Evolutionary conservation across 2,113 vertebrate species (phyloP).

Genomic region (Notiomystis cincta): DNA sequence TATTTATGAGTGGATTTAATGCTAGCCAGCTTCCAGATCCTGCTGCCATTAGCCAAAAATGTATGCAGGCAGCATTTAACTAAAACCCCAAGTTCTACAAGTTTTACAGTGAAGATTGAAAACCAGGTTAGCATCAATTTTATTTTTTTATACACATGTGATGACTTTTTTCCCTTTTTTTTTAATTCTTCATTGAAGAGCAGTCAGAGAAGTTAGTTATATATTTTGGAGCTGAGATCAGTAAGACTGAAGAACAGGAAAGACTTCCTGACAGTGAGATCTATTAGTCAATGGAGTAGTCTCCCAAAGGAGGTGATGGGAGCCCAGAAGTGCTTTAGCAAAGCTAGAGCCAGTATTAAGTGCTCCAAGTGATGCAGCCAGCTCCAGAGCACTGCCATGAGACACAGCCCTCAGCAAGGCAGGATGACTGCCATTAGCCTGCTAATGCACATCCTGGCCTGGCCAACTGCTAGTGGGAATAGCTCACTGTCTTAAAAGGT

Average conservation of each 20-base stretch:
- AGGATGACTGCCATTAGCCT: not conserved
- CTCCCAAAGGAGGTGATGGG: not conserved
- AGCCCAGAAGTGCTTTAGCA: conserved; percentile 4
- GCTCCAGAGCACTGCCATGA: not conserved
- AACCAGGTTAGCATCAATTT: not conserved
- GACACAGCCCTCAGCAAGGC: not conserved
- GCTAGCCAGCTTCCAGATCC: not conserved
- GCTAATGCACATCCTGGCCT: conserved; percentile 50
- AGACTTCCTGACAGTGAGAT: not conserved
- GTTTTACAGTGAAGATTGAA: not conserved
- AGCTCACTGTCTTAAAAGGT: conserved; percentile 21
- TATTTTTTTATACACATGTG: not conserved
- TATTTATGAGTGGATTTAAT: not conserved
- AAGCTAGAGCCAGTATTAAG: not conserved
- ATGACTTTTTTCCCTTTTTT: not conserved
- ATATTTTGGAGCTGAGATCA: not conserved
- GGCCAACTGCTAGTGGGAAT: not conserved
- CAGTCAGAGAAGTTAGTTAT: not conserved
- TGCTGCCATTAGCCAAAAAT: not conserved
- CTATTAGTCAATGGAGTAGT: not conserved
- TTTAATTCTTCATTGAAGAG: not conserved
- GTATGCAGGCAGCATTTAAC: not conserved
- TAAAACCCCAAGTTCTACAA: not conserved
- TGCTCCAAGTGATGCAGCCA: not conserved
- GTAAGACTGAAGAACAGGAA: not conserved